Percentiles rank a stretch among this genome's conserved stretches.
Evolutionary conservation across 1,140 invertebrate genomes (phyloP).

Genomic region (Meteorus sp.): DNA sequence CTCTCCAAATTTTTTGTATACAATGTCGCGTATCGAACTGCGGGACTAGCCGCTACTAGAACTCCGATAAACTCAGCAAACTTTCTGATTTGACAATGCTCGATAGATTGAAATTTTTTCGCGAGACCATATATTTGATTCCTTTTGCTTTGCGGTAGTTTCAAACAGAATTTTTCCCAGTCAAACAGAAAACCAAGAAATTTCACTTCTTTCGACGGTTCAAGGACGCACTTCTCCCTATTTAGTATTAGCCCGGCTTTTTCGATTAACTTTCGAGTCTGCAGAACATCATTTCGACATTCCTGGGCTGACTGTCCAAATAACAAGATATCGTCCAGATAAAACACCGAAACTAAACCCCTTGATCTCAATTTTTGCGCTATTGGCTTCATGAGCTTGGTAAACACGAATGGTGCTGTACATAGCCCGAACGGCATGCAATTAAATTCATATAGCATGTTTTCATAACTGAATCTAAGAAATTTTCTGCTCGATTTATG

Average conservation of each 20-base stretch:
- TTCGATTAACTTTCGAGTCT: conserved; percentile 2
- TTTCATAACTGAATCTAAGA: conserved; percentile 3
- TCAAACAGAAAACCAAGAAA: conserved; percentile 6
- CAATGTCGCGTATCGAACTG: not conserved
- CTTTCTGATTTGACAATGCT: not conserved
- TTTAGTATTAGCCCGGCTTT: not conserved
- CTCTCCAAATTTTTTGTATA: not conserved
- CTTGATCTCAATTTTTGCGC: not conserved
- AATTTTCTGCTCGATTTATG: conserved; percentile 1
- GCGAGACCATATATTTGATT: not conserved
- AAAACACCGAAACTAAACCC: conserved; percentile 8
- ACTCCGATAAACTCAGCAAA: conserved; percentile 1
- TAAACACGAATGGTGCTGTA: conserved; percentile 9
- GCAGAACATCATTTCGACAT: not conserved
- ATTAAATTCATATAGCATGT: conserved; percentile 4
- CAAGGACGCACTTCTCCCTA: not conserved
- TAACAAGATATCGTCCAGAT: conserved; percentile 23
- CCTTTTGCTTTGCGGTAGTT: not conserved
- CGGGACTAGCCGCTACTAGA: not conserved
- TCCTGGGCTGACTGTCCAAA: not conserved
- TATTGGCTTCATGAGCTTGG: conserved; percentile 22
- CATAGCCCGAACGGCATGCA: conserved; percentile 11
- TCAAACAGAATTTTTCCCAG: not conserved
- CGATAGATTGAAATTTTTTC: not conserved
- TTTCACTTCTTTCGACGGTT: not conserved